Evolutionary conservation across 1,140 invertebrate genomes (phyloP).

Genomic region (Pseudomyrmex gracilis): DNA sequence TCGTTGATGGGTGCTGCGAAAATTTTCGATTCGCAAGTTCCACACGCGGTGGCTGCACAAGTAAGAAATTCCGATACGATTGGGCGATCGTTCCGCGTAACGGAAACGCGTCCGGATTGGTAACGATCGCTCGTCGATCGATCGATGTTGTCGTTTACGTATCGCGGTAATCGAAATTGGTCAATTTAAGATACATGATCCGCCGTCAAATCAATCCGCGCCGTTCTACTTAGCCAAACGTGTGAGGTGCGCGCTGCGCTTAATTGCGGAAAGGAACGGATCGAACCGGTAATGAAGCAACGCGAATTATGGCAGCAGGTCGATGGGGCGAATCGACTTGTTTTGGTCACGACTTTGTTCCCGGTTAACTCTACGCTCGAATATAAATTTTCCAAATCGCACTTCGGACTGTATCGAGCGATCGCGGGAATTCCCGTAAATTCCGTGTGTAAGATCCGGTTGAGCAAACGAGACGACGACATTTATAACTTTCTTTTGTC

Average conservation of each 20-base stretch:
- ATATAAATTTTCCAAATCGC: constrained; percentile 27
- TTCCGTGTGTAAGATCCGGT: neutral
- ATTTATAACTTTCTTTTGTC: neutral
- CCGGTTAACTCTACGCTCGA: neutral
- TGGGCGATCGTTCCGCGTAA: neutral
- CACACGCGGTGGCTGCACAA: neutral
- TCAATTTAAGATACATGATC: constrained; percentile 24
- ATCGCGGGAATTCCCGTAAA: neutral
- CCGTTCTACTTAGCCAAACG: constrained; percentile 28
- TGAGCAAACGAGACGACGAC: neutral
- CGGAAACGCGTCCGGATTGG: constrained; percentile 21
- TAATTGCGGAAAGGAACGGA: constrained; percentile 25
- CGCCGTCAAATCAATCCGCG: constrained; percentile 17
- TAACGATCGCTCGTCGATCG: neutral
- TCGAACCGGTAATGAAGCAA: constrained; percentile 35
- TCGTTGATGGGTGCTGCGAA: neutral
- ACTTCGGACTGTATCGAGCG: neutral
- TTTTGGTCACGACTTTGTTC: constrained; percentile 39
- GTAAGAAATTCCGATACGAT: constrained; percentile 23
- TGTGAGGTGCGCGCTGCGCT: constrained; percentile 12
- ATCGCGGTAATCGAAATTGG: constrained; percentile 2
- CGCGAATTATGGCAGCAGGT: constrained; percentile 12
- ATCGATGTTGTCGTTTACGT: constrained; percentile 26
- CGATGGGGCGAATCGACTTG: constrained; percentile 8
- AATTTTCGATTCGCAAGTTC: constrained; percentile 3